phyloP scores from a whole-genome alignment of 2,888 invertebrate species.

The Phaonia tiefii region DNA sequence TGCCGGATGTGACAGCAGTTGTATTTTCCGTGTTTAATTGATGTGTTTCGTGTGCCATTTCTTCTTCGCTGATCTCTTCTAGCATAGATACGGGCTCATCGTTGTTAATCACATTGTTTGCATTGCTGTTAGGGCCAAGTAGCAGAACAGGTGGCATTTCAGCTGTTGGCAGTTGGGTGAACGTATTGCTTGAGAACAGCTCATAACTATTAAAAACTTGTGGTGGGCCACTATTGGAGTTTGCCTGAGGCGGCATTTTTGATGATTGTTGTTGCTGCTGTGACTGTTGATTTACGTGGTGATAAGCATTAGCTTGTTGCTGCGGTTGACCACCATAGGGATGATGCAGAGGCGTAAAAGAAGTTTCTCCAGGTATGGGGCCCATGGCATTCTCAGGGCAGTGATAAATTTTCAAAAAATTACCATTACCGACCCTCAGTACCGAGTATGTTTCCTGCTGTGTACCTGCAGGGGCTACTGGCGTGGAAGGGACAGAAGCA shows the following conservation, averaged over 20 bases:
- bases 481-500: constrained; percentile 48
- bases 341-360: constrained; percentile 51
- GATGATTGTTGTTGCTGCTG: constrained; percentile 66
- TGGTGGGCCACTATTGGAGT: constrained; percentile 27
- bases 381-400: constrained; percentile 73
- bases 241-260: constrained; percentile 30
- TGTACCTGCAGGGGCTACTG: constrained; percentile 60
- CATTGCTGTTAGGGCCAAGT: constrained; percentile 48
- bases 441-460: constrained; percentile 79
- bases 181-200: constrained; percentile 77
- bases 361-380: constrained; percentile 65
- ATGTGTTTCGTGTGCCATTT: constrained; percentile 19
- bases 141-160: constrained; percentile 67
- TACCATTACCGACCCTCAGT: constrained; percentile 78
- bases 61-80: constrained; percentile 42
- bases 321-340: constrained; percentile 63
- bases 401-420: constrained; percentile 79
- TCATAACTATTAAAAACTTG: constrained; percentile 78
- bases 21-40: constrained; percentile 28
- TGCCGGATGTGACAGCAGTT: constrained; percentile 41
- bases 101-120: constrained; percentile 1
- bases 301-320: constrained; percentile 42
- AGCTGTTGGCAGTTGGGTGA: constrained; percentile 73
- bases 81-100: constrained; percentile 55
- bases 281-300: constrained; percentile 48